phyloP scores from a whole-genome alignment of 1,140 invertebrate genomes.

The Euura lappo region DNA sequence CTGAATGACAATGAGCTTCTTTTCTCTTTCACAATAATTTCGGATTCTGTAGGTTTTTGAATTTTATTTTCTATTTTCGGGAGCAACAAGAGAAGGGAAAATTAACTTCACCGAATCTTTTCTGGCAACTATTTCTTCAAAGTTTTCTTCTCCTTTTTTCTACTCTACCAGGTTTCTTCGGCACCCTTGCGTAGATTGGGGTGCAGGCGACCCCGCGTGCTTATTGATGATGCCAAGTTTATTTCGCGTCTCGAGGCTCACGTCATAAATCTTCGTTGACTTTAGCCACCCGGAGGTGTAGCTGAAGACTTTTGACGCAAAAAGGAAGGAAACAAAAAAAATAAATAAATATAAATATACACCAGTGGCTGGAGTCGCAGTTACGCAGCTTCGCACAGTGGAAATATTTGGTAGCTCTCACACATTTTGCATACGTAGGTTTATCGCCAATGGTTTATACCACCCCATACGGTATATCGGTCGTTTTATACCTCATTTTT shows the following conservation, averaged over 20 bases:
- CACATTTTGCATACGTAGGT: no score
- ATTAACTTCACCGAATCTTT: background rate
- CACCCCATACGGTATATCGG: no score
- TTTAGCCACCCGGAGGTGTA: background rate
- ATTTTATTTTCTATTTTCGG: background rate
- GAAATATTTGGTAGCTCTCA: no score
- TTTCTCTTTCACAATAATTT: background rate
- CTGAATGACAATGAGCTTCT: no score
- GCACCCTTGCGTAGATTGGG: background rate
- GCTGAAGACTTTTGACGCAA: background rate
- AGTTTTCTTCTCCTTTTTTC: background rate
- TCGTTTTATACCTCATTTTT: no score
- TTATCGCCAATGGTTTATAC: no score
- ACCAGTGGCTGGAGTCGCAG: no score
- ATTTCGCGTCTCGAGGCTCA: background rate
- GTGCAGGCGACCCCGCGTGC: background rate
- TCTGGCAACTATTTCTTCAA: background rate
- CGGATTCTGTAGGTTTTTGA: background rate
- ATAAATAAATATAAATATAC: background rate
- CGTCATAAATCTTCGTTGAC: background rate
- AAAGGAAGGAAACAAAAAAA: background rate
- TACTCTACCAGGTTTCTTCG: background rate
- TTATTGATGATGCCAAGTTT: slow-evolving; percentile 7
- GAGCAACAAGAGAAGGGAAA: background rate
- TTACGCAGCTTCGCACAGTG: no score